Base-by-base conservation (phyloP, 2,797 vertebrate genomes). In the Dallia pectoralis region DNA sequence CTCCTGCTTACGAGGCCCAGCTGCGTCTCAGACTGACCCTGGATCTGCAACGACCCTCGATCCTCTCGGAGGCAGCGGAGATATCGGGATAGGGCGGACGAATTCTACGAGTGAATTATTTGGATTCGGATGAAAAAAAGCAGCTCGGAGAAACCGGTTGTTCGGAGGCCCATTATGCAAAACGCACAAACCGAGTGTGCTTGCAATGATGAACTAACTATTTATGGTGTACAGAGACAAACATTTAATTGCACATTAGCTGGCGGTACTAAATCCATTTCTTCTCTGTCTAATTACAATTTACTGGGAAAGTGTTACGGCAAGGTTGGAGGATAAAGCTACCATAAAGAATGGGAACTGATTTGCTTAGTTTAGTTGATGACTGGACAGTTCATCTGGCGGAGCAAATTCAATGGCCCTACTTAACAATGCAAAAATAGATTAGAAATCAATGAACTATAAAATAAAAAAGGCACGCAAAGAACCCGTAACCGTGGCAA, bases 401-500 rank as follows among this genome's bases (percentile, higher is more conserved):
- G 64, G 81, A 68, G 61, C 70, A 67, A 51, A 69, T 67, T 89
- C 85, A 87, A 86, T 85, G 79, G 82, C 77, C 79, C 79, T 83
- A 84, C 83, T 88, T 86, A 71, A 82, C 79, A 83, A 86, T 76
- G 81, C 79, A 74, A 74, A 77, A 82, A 87, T 81, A 81, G 85
- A 91, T 89, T 84, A 85, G 86, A 90, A 90, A 86, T 84, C 88
- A 88, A 84, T 83, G 83, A 87, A 79, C 77, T 82, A 78, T 81
- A 80, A 59, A 86, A 76, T 86, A 86, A 85, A 88, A 88, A 81
- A 69, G 67, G 53, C 11, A 51, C 56, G 53, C 32, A 78, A 70
- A 76, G 81, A 79, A 79, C 78, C 51, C 63, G 87, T 84, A 88
- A 83, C 84, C 88, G 86, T 87, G 77, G 87, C 80, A 91, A 89